Conservation (phyloP, 2,113 vertebrate species). For the Sylvilagus bachmani region DNA sequence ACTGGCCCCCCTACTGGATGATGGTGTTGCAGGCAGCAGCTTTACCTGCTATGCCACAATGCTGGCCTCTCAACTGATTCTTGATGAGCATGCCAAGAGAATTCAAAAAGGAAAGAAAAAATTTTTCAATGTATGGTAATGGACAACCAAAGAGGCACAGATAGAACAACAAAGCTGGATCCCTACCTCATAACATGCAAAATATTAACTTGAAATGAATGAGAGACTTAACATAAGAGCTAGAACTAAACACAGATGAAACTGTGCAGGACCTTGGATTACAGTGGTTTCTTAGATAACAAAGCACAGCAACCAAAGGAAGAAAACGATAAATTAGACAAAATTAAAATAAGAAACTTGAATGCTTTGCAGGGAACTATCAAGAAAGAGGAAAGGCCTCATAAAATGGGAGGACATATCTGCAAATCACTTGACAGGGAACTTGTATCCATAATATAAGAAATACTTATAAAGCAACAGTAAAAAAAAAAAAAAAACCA, state of each 20-base stretch:
- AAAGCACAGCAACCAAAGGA: conserved; percentile 2
- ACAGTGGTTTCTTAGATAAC: conserved; percentile 33
- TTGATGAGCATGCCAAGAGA: conserved; percentile 7
- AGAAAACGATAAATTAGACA: not conserved
- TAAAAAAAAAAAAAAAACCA: conserved; percentile 15
- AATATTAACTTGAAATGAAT: conserved; percentile 16
- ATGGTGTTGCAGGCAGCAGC: too few relatives aligned
- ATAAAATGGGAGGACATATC: not conserved
- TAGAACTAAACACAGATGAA: not conserved
- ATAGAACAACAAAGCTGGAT: not conserved
- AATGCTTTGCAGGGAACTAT: conserved; percentile 14
- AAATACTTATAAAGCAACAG: conserved; percentile 18
- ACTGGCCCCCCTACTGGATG: too few relatives aligned
- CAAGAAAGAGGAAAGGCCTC: not conserved
- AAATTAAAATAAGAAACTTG: conserved; percentile 3
- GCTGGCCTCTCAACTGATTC: not conserved
- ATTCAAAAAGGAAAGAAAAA: not conserved
- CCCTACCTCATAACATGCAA: not conserved
- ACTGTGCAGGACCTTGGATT: not conserved
- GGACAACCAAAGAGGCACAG: not conserved
- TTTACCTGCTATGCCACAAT: too few relatives aligned
- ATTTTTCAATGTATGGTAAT: conserved; percentile 22
- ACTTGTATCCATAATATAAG: not conserved
- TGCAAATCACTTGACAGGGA: conserved; percentile 37
- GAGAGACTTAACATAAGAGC: conserved; percentile 18